Evolutionary conservation across 2,113 vertebrate species (phyloP), one percentile per base, ranked within the genome.

Genomic region (Ivindomyrus marchei): DNA sequence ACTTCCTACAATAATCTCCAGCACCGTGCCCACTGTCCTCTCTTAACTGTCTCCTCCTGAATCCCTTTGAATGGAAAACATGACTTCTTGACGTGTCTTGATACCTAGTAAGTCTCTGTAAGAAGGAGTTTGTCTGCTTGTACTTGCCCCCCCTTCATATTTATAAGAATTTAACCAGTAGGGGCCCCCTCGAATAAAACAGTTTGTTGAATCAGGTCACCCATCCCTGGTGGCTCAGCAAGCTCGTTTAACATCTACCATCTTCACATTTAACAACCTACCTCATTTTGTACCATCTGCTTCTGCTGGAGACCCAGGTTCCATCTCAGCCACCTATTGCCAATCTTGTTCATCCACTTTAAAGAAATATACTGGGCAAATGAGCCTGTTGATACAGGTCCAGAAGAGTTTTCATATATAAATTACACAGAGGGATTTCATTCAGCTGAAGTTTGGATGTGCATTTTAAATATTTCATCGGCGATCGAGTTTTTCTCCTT

Each of bases 291-390:
- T 56, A 53, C 74, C 88, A 56, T 56, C 70, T 89, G 88, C 36
- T 89, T 10, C 74, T 11, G 7, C 74, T 83, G 50, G 47, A 83
- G 46, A 31, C 31, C 27, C 74, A 19, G 74, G 74, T 24, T 83
- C 50, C 88, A 89, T 83, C 88, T 83, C 36, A 49, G 88, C 74
- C 49, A 89, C 74, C 21, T 83, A 52, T 46, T 89, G 47, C 13
- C 88, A 89, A 15, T 19, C 88, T 56, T 62, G 49, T 56, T 77
- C 45, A 77, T 83, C 46, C 49, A 56, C 88, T 80, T 89, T 88
- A 87, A 88, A 88, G 88, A 90, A 89, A 91, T 93, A 90, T 90
- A 90, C 93, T 93, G 92, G 90, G 90, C 56, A 88, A 70, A 80
- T 88, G 91, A 92, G 90, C 91, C 85, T 83, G 39, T 36, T 87